Percentiles rank a stretch among this genome's conserved stretches.
Conservation (phyloP, 1,140 invertebrate species). For the Drosophila nigromelanica region DNA sequence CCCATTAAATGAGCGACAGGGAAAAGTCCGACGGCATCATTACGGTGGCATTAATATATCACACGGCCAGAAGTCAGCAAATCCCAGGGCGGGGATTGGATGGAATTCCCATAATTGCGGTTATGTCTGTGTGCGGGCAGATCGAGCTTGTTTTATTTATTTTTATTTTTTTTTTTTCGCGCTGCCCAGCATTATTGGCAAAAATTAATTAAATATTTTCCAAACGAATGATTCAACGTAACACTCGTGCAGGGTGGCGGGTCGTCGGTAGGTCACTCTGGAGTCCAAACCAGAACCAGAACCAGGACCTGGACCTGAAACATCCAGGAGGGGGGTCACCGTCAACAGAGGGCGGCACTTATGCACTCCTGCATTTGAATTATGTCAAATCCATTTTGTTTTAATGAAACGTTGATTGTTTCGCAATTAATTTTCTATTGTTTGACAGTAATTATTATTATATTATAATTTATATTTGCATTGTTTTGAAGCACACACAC, state of each 20-base stretch:
- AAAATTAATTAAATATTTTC: constrained; percentile 84
- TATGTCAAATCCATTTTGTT: constrained; percentile 83
- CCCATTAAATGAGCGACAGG: constrained; percentile 70
- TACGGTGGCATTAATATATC: constrained; percentile 77
- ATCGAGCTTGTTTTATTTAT: constrained; percentile 36
- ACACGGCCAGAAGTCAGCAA: constrained; percentile 66
- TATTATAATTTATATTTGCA: constrained; percentile 77
- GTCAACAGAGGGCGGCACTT: constrained; percentile 55
- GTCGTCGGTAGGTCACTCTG: constrained; percentile 19
- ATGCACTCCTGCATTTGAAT: constrained; percentile 82
- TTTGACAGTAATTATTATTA: constrained; percentile 83
- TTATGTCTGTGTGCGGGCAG: constrained; percentile 39
- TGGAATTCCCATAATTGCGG: constrained; percentile 59
- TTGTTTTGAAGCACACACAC: constrained; percentile 59
- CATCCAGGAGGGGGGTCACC: background rate
- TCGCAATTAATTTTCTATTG: constrained; percentile 83
- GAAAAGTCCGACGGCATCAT: constrained; percentile 68
- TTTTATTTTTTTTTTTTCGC: constrained; percentile 28
- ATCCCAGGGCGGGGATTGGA: constrained; percentile 2
- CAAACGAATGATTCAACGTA: constrained; percentile 79
- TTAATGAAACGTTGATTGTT: constrained; percentile 83
- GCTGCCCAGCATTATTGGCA: constrained; percentile 78
- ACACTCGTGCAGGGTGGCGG: constrained; percentile 29
- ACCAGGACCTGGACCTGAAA: background rate
- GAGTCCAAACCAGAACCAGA: background rate